Percentiles rank a stretch among this genome's conserved stretches.
These are phyloP conservation scores for Dilophus febrilis DNA, from an alignment of 2,888 invertebrate genomes.

Conservation along the genomic window DNA sequence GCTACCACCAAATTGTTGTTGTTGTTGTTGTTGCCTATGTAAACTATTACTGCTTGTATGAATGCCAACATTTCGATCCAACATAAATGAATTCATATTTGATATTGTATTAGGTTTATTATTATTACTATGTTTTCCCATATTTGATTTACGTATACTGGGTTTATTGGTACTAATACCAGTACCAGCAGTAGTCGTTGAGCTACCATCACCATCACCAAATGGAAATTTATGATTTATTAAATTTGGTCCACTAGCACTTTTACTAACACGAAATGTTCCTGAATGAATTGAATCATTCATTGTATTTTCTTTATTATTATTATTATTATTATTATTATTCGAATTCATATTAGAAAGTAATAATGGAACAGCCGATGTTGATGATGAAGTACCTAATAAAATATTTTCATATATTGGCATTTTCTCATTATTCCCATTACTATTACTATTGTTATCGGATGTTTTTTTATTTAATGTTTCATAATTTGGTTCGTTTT, in stretches of 20 bases:
- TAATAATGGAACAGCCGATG: background rate
- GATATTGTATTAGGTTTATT: background rate
- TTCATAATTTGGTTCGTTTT: conserved; percentile 28
- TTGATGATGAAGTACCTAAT: conserved; percentile 2
- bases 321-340: background rate
- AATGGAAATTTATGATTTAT: conserved; percentile 3
- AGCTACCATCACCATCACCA: background rate
- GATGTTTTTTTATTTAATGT: conserved; percentile 21
- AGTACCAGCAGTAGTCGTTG: conserved; percentile 13
- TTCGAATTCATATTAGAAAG: no score
- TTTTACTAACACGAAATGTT: conserved; percentile 18
- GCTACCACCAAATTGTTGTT: conserved; percentile 26
- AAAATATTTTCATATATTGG: conserved; percentile 14
- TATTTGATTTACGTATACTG: conserved; percentile 23
- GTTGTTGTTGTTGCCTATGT: background rate
- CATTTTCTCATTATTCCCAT: conserved; percentile 9
- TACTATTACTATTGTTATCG: background rate
- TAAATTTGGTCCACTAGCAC: conserved; percentile 15
- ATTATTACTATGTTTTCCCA: conserved; percentile 11
- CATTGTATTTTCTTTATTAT: conserved; percentile 1
- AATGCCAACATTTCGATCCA: background rate
- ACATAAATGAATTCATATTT: no score
- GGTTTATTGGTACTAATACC: conserved; percentile 25
- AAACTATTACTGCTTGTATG: no score
- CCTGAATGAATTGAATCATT: conserved; percentile 12